Base-by-base conservation (phyloP, 2,113 vertebrate species). In the Xenotilapia longispinis region DNA sequence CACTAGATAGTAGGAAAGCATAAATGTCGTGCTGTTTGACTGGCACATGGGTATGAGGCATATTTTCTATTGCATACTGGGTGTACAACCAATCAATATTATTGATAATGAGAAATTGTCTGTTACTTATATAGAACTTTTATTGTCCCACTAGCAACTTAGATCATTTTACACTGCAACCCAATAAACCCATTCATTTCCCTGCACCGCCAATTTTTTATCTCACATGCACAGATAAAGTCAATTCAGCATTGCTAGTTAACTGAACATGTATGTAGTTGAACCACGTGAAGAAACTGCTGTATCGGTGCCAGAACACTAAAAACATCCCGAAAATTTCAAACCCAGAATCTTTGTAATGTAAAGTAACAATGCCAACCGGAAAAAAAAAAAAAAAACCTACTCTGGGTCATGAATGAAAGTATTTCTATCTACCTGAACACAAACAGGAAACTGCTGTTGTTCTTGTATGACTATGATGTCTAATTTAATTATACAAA, bases 371-470 rank as follows among this genome's bases (percentile, higher is more conserved):
- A 4, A 15, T 73, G 40, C 40, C 21, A 73, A 47, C 40, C 4
- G 3, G 4, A 45, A 36, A 2, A 36, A 68, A 40, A 14, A 9
- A 14, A 2, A 12, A 70, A 42, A 23, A 14, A 9, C 2, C 21
- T 47, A 26, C 5, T 11, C 23, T 28, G 68, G 13, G 40, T 45
- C 21, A 38, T n/a, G 4, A 73, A 11, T 1, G 7, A 73, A 47
- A 0, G 14, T 7, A 47, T 73, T 73, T 73, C 8, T 0, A 47
- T 4, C 14, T 47, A 26, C 68, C 40, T 28, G 9, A 73, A 47
- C 21, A 28, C 38, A 73, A 73, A 26, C 13, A 73, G 21, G 68
- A 73, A 45, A 17, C 40, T 47, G 14, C 40, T 23, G 36, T 40
- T 26, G 38, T 23, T 73, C 40, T 10, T 73, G 13, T 73, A 73